Base-by-base conservation (phyloP, 2,113 vertebrate species). In the Panthera uncia region DNA sequence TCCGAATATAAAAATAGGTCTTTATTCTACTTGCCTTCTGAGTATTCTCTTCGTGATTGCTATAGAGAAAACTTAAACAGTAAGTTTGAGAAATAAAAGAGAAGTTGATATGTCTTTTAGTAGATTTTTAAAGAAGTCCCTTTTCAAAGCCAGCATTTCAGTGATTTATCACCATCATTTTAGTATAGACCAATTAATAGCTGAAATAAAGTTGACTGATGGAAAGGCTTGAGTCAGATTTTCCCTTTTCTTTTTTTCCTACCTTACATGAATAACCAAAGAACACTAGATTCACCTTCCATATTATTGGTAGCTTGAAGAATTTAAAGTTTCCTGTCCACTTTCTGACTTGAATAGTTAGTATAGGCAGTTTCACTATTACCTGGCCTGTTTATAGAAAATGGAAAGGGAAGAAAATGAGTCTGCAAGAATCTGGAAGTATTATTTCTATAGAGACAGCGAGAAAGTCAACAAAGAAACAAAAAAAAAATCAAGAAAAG, bases 101-200 rank as follows among this genome's bases (percentile, higher is more conserved):
- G 45, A 27, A 65, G 86, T 12, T 41, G 1, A 97, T 74, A 89
- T 0, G 4, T 0, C 74, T 91, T 63, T 81, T 45, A 82, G 25
- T 15, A 96, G 55, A 96, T 76, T 52, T 85, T 65, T 89, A 36
- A 88, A 48, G 73, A 90, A 78, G 36, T 87, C 71, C 94, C 80
- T 63, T 80, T 91, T 96, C 48, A 73, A n/a, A 96, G 33, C 7
- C 91, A 96, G 33, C 1, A 38, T 36, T 97, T 88, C 9, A 8
- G 31, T 94, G 87, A 74, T 87, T 92, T 95, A 84, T 92, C 83
- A 87, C 55, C 74, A 48, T 97, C 88, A 96, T 78, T 93, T 96
- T 83, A 71, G 76, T 91, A 4, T 57, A 97, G 90, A 79, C 29
- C 96, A 97, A 96, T 92, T 92, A 96, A 89, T 6, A 93, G 45